Evolutionary conservation across 2,888 invertebrate genomes (phyloP), one percentile per base, ranked within the genome.

Genomic region (Aphrophora alni): DNA sequence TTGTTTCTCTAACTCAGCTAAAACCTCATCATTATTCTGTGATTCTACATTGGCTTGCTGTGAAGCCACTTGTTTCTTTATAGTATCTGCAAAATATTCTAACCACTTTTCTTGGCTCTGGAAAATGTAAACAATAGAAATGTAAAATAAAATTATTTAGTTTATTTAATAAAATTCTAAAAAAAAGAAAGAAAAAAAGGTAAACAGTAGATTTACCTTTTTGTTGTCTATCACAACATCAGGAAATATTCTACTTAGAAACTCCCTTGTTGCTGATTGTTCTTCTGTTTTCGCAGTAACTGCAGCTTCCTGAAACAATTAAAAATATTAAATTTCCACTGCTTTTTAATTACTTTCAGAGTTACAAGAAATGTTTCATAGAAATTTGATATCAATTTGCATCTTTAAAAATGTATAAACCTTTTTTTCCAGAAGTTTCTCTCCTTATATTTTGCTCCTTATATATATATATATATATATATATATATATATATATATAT

Each of bases 1-100:
- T 87, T 93, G 91, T 84, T 90, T 88, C 81, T 89, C 87, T 81
- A 93, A 87, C 51, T 93, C 92, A 76, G 88, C 86, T 82, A 91
- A 87, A 71, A 79, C 59, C 12, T 24, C 74, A 3, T 69, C 70
- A 14, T 69, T 71, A 38, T 33, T 38, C 10, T 33, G 28, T 24
- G 26, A 27, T 24, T 3, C 4, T 14, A 14, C 5, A 21, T 44
- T 27, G n/a, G 0, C 12, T 28, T 25, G 24, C n/a, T n/a, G 17
- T 0, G 59, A 83, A 80, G 86, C 75, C 83, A 86, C 85, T 14
- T 59, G n/a, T 33, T 33, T 33, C 27, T 84, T 85, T 80, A 81
- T 85, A 27, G 89, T 88, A 44, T 82, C 85, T 72, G 82, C 87
- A 83, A 86, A 87, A 85, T 85, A 87, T 80, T 85, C 84, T 78